Percentiles rank a stretch among this genome's conserved stretches.
These are phyloP conservation scores for Scartelaos histophorus DNA, from an alignment of 2,113 vertebrate species.

Conservation along the genomic window DNA sequence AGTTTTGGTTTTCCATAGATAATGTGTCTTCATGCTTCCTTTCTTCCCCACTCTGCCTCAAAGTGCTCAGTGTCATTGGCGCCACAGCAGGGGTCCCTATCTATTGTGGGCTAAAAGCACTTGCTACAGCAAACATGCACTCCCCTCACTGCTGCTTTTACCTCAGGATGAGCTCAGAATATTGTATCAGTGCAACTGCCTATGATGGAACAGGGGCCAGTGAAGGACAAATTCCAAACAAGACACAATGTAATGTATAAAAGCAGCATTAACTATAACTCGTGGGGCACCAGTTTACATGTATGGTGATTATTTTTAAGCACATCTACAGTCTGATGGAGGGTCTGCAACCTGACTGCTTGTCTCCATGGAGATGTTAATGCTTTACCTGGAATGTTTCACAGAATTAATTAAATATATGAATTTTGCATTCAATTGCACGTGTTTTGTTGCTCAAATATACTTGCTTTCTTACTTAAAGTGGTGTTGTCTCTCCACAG, in stretches of 20 bases:
- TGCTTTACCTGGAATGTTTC: too few species aligned
- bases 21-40: conserved; percentile 4
- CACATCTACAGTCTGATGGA: not conserved
- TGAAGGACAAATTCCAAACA: conserved; percentile 27
- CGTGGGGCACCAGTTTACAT: not conserved
- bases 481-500: too few species aligned
- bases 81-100: conserved; percentile 51
- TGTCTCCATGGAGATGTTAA: too few species aligned
- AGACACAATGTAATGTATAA: not conserved
- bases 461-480: too few species aligned
- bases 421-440: too few species aligned
- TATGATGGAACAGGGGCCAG: conserved; percentile 19
- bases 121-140: conserved; percentile 55
- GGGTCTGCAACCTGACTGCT: too few species aligned
- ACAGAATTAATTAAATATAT: too few species aligned
- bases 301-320: not conserved
- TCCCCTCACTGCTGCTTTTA: conserved; percentile 26
- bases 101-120: conserved; percentile 51
- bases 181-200: conserved; percentile 20
- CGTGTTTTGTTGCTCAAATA: too few species aligned
- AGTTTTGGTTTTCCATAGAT: conserved; percentile 30
- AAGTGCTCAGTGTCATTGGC: conserved; percentile 47
- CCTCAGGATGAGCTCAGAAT: conserved; percentile 41
- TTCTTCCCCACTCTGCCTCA: conserved; percentile 23
- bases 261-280: not conserved